phyloP scores from a whole-genome alignment of 2,113 vertebrate species.

The Perca schrenkii region DNA sequence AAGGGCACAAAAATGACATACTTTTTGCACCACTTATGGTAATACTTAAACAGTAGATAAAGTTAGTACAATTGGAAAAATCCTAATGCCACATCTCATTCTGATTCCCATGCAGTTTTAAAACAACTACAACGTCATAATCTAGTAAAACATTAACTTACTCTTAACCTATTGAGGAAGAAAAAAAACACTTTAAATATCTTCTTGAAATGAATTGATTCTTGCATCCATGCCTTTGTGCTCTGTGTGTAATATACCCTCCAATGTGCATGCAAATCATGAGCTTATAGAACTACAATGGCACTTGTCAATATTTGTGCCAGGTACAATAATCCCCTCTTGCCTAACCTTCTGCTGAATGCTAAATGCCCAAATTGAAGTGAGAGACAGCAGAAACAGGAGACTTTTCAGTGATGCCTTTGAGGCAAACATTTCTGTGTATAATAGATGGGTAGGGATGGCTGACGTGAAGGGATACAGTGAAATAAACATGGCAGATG shows the following conservation, averaged over 20 bases:
- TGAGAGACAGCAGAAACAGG: constrained; percentile 63
- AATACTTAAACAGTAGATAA: background rate
- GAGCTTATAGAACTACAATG: constrained; percentile 60
- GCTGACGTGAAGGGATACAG: constrained; percentile 60
- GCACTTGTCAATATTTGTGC: constrained; percentile 74
- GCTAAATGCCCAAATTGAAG: constrained; percentile 68
- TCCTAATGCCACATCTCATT: background rate
- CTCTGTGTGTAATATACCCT: constrained; percentile 47
- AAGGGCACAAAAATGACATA: background rate
- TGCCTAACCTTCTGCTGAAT: constrained; percentile 67
- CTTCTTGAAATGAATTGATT: constrained; percentile 45
- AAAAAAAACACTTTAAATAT: constrained; percentile 17
- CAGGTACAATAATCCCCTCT: constrained; percentile 65
- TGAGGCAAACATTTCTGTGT: constrained; percentile 67
- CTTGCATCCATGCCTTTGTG: constrained; percentile 33
- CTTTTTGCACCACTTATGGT: constrained; percentile 20
- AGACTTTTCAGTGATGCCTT: constrained; percentile 67
- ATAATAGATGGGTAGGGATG: constrained; percentile 61
- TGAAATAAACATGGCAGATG: constrained; percentile 78
- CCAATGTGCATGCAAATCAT: constrained; percentile 57
- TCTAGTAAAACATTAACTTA: background rate
- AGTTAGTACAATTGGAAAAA: background rate
- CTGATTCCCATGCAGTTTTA: background rate
- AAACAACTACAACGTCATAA: background rate
- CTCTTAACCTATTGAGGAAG: background rate